A percentile compares a stretch with the other conserved stretches of the same genome.
phyloP scores from a whole-genome alignment of 2,888 invertebrate genomes.

The Parthenolecanium corni region DNA sequence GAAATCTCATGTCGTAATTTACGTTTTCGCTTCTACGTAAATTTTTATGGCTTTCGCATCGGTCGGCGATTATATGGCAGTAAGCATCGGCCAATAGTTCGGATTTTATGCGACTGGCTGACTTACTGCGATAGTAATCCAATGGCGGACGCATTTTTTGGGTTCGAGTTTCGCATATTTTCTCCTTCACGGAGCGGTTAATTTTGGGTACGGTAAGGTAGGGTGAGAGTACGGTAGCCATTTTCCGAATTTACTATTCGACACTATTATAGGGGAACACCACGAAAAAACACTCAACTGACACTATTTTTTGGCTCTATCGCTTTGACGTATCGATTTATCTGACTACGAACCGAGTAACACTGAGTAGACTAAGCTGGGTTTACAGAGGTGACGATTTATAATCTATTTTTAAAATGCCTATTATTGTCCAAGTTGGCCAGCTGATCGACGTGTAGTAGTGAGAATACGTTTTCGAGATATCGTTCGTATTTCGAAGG shows the following conservation, averaged over 20 bases:
- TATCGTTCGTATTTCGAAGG: not conserved
- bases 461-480: not conserved
- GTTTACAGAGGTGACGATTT: slow-evolving; percentile 6
- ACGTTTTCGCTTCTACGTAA: slow-evolving; percentile 12
- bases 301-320: too few relatives aligned
- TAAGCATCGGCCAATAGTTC: slow-evolving; percentile 22
- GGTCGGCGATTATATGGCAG: slow-evolving; percentile 18
- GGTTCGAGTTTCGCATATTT: slow-evolving; percentile 13
- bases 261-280: not conserved
- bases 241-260: not conserved
- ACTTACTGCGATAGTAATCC: slow-evolving; percentile 18
- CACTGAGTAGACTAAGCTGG: slow-evolving; percentile 8
- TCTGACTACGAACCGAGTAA: too few relatives aligned
- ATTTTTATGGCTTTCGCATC: slow-evolving; percentile 10
- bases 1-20: not conserved
- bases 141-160: not conserved
- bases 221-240: slow-evolving; percentile 18
- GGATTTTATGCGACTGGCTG: slow-evolving; percentile 18
- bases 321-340: too few relatives aligned
- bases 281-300: too few relatives aligned
- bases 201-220: slow-evolving; percentile 3
- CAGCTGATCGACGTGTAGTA: slow-evolving; percentile 7
- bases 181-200: slow-evolving; percentile 7
- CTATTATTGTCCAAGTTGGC: slow-evolving; percentile 25
- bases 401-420: slow-evolving; percentile 18